A percentile compares a stretch with the other conserved stretches of the same genome.
These are phyloP conservation scores for Agapostemon virescens DNA, from an alignment of 2,888 invertebrate genomes.

Conservation along the genomic window DNA sequence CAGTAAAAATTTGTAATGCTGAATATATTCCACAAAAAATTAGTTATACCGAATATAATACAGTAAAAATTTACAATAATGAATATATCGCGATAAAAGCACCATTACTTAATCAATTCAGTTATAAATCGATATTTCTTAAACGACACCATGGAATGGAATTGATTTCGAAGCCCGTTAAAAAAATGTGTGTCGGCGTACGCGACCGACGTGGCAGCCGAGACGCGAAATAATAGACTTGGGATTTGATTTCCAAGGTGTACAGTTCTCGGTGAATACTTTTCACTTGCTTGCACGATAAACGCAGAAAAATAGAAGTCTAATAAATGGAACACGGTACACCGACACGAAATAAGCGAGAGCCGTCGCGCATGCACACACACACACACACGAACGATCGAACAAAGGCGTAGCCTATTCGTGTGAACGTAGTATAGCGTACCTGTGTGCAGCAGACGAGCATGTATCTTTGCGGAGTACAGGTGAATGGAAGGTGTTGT, in stretches of 20 bases:
- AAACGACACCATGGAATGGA: too few species aligned
- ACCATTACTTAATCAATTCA: too few species aligned
- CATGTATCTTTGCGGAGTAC: slow-evolving; percentile 14
- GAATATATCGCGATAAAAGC: too few species aligned
- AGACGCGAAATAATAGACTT: not conserved
- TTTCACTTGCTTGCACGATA: not conserved
- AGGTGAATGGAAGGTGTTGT: slow-evolving; percentile 44
- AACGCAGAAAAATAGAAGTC: not conserved
- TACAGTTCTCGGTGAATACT: not conserved
- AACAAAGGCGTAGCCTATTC: slow-evolving; percentile 48
- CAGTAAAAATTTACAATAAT: too few species aligned
- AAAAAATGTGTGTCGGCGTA: too few species aligned
- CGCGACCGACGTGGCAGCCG: too few species aligned
- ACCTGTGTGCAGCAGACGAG: not conserved
- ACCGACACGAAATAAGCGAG: not conserved
- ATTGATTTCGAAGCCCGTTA: too few species aligned
- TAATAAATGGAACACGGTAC: slow-evolving; percentile 1
- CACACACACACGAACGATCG: not conserved
- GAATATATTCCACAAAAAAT: too few species aligned
- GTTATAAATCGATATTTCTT: too few species aligned
- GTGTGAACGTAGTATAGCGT: not conserved
- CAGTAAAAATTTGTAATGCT: too few species aligned
- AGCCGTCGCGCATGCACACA: not conserved
- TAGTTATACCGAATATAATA: too few species aligned
- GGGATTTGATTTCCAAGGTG: not conserved